Percentiles rank a stretch among this genome's conserved stretches.
These are phyloP conservation scores for Aphis craccivora DNA, from an alignment of 1,140 invertebrate species.

Conservation along the genomic window DNA sequence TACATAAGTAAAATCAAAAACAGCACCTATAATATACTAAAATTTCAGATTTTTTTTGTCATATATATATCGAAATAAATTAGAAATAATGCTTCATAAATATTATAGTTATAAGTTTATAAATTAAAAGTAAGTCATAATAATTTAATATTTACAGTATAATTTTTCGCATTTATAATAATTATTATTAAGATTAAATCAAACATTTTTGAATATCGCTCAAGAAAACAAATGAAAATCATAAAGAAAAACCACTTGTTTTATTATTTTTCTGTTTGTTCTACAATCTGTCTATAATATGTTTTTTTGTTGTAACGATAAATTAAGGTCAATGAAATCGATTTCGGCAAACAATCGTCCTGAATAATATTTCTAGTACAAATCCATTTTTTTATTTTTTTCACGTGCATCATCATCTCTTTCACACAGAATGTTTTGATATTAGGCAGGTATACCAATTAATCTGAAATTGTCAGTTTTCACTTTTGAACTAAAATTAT, in stretches of 20 bases:
- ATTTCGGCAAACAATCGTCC: constrained; percentile 42
- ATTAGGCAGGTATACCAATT: not conserved
- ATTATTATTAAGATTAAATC: not conserved
- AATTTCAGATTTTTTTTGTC: not conserved
- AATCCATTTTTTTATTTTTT: constrained; percentile 38
- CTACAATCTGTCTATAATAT: not conserved
- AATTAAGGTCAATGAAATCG: constrained; percentile 50
- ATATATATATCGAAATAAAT: not conserved
- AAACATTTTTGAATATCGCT: not conserved
- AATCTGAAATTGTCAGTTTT: constrained; percentile 16
- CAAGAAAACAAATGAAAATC: not conserved
- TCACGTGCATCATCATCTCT: not conserved
- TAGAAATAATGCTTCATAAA: not conserved
- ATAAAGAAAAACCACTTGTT: not conserved
- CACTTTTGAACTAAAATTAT: constrained; percentile 45
- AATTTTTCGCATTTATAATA: not conserved
- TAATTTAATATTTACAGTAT: not conserved
- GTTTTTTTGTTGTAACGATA: not conserved
- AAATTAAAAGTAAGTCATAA: not conserved
- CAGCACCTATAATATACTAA: not conserved
- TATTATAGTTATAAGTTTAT: not conserved
- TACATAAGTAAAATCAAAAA: not conserved
- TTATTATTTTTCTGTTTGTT: not conserved
- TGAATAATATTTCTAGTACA: constrained; percentile 47
- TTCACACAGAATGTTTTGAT: not conserved